Conservation (phyloP, 2,888 invertebrate genomes). For the Conus canariensis region DNA sequence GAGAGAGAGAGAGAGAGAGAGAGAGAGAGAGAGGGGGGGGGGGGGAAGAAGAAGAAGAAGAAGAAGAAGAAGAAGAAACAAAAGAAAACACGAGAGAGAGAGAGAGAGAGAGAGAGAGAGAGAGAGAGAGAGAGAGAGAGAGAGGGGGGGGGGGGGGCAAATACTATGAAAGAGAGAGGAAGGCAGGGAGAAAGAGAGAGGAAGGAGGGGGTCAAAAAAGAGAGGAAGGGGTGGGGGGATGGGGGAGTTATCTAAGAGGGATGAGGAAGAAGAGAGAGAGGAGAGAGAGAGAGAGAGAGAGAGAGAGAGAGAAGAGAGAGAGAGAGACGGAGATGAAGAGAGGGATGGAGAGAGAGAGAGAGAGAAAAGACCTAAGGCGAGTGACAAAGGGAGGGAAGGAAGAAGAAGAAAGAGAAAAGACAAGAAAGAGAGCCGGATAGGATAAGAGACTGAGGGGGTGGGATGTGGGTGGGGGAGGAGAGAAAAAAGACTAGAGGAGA, state of each 20-base stretch:
- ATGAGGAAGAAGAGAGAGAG: neutral
- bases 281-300: neutral
- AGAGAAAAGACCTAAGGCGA: no score
- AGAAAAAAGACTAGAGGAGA: no score
- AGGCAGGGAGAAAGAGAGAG: neutral
- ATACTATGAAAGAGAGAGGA: neutral
- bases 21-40: no score
- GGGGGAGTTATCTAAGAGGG: neutral
- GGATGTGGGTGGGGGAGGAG: no score
- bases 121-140: conserved; percentile 14
- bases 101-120: neutral
- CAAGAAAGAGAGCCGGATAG: no score
- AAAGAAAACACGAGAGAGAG: neutral
- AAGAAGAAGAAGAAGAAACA: neutral
- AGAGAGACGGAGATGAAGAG: neutral
- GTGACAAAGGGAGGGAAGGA: no score
- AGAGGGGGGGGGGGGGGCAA: neutral
- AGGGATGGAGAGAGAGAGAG: neutral
- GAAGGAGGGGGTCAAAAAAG: neutral
- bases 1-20: conserved; percentile 10
- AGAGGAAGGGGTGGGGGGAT: neutral
- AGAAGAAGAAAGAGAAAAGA: no score
- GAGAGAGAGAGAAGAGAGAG: no score
- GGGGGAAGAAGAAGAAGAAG: no score
- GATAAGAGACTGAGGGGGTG: no score